Conservation (phyloP, 1,140 invertebrate species). For the Aethina tumida region DNA sequence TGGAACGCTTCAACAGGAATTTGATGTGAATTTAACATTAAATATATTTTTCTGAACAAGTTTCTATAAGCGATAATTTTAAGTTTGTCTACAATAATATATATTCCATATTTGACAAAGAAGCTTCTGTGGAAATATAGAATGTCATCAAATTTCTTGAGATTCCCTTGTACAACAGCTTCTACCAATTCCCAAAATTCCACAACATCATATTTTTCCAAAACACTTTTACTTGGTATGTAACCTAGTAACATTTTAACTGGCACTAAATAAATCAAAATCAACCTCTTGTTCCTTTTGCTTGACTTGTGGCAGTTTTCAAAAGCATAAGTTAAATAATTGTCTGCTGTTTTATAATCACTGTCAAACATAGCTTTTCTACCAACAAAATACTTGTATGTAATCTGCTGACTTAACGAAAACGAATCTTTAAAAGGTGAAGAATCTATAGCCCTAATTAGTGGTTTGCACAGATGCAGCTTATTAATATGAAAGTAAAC, state of each 20-base stretch:
- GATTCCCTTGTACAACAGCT: conserved; percentile 82
- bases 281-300: conserved; percentile 82
- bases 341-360: conserved; percentile 86
- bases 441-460: conserved; percentile 92
- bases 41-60: conserved; percentile 91
- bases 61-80: conserved; percentile 93
- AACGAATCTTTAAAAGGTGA: conserved; percentile 83
- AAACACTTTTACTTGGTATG: conserved; percentile 68
- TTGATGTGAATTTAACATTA: conserved; percentile 80
- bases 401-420: conserved; percentile 77
- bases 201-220: conserved; percentile 83
- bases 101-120: conserved; percentile 92
- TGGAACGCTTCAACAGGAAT: conserved; percentile 79
- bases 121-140: conserved; percentile 81
- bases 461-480: conserved; percentile 89
- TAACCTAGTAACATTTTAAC: conserved; percentile 94
- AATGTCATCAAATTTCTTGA: conserved; percentile 73
- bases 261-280: conserved; percentile 92
- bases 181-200: conserved; percentile 83
- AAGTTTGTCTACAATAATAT: conserved; percentile 92
- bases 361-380: conserved; percentile 97
- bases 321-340: conserved; percentile 88
- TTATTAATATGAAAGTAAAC: conserved; percentile 98
- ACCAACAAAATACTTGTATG: conserved; percentile 95
- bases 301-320: conserved; percentile 76